Percentiles rank a stretch among this genome's conserved stretches.
Conservation (phyloP, 2,888 invertebrate species). For the Augochlorella aurata region DNA sequence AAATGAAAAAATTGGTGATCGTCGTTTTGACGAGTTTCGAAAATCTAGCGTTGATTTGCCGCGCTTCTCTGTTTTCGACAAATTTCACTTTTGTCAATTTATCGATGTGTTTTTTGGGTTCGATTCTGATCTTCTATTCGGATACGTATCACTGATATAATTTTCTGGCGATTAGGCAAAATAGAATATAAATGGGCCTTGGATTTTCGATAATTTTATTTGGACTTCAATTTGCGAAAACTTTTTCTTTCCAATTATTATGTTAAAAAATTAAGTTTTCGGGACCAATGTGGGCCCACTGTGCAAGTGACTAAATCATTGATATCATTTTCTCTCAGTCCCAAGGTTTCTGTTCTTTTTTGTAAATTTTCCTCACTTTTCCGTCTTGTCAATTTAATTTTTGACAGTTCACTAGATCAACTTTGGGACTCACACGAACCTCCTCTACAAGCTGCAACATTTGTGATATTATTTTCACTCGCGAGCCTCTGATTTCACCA, state of each 20-base stretch:
- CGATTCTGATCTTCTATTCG: too few relatives aligned
- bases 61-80: too few relatives aligned
- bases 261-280: too few relatives aligned
- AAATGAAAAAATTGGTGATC: too few relatives aligned
- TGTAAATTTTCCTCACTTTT: neutral
- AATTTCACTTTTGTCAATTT: too few relatives aligned
- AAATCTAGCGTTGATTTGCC: too few relatives aligned
- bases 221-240: neutral
- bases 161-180: too few relatives aligned
- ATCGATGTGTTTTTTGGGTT: too few relatives aligned
- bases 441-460: neutral
- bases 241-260: neutral
- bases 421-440: neutral
- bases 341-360: neutral
- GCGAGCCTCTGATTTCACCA: neutral
- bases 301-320: neutral
- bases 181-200: too few relatives aligned
- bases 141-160: too few relatives aligned
- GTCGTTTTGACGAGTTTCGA: too few relatives aligned
- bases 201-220: too few relatives aligned
- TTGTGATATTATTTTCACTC: neutral
- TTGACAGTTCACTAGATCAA: neutral
- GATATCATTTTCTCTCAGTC: neutral
- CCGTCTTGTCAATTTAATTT: neutral
- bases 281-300: neutral